Conservation (phyloP, 2,797 vertebrate genomes). For the Heliangelus exortis region DNA sequence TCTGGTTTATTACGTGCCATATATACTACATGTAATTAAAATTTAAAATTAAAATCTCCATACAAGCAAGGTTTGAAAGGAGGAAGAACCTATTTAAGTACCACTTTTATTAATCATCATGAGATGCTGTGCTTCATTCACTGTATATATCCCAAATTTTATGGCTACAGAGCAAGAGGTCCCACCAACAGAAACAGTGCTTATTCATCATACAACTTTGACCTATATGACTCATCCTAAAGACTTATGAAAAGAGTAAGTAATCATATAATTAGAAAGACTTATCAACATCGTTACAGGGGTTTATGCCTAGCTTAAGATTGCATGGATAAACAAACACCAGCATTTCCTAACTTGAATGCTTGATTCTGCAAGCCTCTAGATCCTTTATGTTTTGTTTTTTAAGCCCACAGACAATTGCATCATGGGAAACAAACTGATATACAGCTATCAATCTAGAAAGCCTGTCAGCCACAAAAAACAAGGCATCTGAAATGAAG, state of each 20-base stretch:
- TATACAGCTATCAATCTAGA: background rate
- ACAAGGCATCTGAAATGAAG: background rate
- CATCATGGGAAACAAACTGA: background rate
- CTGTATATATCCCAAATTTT: background rate
- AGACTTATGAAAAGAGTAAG: background rate
- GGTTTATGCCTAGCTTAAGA: background rate
- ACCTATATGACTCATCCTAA: background rate
- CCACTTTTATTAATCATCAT: background rate
- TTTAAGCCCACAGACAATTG: background rate
- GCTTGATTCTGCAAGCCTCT: background rate
- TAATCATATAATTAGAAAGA: background rate
- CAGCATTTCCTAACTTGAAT: background rate
- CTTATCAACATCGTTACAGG: background rate
- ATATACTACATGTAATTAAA: background rate
- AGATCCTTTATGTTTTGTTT: background rate
- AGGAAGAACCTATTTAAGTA: background rate
- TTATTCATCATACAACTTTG: background rate
- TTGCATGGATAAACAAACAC: background rate
- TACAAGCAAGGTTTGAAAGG: background rate
- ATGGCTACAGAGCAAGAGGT: background rate
- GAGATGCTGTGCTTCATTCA: background rate
- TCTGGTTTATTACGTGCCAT: background rate
- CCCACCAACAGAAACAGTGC: background rate
- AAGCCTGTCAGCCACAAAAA: background rate
- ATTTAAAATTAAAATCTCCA: background rate